Evolutionary conservation across 2,888 invertebrate species (phyloP).

Genomic region (Calephelis perditalis): DNA sequence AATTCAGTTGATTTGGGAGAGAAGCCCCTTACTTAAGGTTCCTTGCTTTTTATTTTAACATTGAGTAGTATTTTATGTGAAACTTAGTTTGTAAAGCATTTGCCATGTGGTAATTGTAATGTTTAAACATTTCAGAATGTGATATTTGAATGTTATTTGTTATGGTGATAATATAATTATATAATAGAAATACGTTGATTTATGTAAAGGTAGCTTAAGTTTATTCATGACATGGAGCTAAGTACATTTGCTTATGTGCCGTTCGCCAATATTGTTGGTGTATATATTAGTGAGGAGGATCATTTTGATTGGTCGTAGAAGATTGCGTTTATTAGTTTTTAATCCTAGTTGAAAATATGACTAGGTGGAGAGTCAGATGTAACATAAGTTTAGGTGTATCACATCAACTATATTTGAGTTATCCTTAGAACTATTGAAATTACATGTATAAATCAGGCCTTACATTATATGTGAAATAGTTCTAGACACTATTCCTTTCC

Average conservation of each 20-base stretch:
- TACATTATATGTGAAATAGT: no score
- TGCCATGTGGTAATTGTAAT: conserved; percentile 60
- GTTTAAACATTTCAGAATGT: conserved; percentile 69
- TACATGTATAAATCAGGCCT: no score
- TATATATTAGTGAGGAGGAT: conserved; percentile 44
- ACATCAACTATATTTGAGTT: no score
- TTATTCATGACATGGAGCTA: conserved; percentile 59
- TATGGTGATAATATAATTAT: conserved; percentile 59
- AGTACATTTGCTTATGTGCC: conserved; percentile 34
- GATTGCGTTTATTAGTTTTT: conserved; percentile 18
- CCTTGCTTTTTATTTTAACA: conserved; percentile 38
- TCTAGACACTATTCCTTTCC: no score
- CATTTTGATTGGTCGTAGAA: conserved; percentile 30
- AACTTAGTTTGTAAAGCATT: conserved; percentile 42
- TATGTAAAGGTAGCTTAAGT: conserved; percentile 55
- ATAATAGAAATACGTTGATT: conserved; percentile 51
- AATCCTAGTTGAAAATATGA: neutral
- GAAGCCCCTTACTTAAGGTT: conserved; percentile 34
- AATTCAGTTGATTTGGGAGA: neutral
- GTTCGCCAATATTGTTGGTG: conserved; percentile 46
- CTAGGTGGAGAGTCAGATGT: neutral
- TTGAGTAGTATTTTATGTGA: conserved; percentile 43
- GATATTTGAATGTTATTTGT: conserved; percentile 76
- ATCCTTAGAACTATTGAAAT: no score
- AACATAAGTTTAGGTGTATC: no score